Conservation (phyloP, 2,113 vertebrate genomes). For the Chamaetylas fuelleborni region DNA sequence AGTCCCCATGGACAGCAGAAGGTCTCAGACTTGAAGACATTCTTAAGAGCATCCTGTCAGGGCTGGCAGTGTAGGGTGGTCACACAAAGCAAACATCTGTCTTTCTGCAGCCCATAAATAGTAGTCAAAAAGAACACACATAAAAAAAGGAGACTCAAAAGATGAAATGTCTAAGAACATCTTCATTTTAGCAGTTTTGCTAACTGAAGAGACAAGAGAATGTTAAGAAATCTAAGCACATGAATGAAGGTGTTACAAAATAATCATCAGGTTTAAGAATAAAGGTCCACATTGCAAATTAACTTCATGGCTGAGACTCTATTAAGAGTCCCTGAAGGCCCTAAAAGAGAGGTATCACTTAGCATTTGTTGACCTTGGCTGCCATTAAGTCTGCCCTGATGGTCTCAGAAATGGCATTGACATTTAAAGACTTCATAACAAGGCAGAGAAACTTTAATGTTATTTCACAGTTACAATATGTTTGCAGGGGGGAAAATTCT, state of each 20-base stretch:
- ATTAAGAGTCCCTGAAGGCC: constrained; percentile 50
- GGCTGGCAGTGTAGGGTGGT: background rate
- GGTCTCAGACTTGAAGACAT: background rate
- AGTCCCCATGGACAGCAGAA: background rate
- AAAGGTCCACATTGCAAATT: constrained; percentile 48
- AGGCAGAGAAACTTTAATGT: constrained; percentile 61
- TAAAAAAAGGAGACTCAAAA: background rate
- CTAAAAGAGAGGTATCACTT: constrained; percentile 57
- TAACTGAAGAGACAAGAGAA: background rate
- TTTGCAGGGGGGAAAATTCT: constrained; percentile 48
- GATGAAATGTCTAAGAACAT: background rate
- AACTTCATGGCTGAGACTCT: constrained; percentile 54
- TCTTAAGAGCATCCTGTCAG: background rate
- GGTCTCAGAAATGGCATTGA: constrained; percentile 60
- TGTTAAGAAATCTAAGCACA: constrained; percentile 34
- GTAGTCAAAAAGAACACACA: background rate
- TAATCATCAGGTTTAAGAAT: constrained; percentile 47
- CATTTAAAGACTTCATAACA: constrained; percentile 68
- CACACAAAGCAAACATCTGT: background rate
- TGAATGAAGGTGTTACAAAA: constrained; percentile 5
- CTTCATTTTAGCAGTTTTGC: background rate
- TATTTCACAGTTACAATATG: constrained; percentile 58
- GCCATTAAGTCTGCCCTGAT: constrained; percentile 58
- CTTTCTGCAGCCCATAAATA: background rate
- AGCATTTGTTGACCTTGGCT: constrained; percentile 61